Percentiles rank a stretch among this genome's conserved stretches.
phyloP scores from a whole-genome alignment of 23 tunicate genomes.

The Corella eumyota region DNA sequence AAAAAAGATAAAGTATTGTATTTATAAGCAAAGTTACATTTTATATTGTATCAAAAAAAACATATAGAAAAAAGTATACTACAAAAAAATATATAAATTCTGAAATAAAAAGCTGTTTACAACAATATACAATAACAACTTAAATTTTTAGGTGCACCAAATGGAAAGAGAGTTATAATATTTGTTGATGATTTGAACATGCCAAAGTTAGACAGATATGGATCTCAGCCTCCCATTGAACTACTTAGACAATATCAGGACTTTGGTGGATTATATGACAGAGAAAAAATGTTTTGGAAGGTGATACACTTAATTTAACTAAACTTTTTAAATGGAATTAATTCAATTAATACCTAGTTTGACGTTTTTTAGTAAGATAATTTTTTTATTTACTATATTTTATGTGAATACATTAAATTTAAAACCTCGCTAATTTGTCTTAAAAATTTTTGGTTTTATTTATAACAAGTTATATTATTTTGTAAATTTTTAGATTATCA shows the following conservation, averaged over 20 bases:
- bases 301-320: slow-evolving; percentile 20
- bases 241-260: slow-evolving; percentile 96
- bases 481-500: slow-evolving; percentile 47
- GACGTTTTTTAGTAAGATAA: too few species aligned
- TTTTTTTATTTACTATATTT: too few species aligned
- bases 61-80: too few species aligned
- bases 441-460: too few species aligned
- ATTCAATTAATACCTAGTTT: too few species aligned
- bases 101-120: too few species aligned
- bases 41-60: background rate
- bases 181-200: slow-evolving; percentile 99
- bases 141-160: slow-evolving; percentile 73
- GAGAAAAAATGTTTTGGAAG: slow-evolving; percentile 99
- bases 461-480: background rate
- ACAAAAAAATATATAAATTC: too few species aligned
- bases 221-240: slow-evolving; percentile 99
- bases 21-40: background rate
- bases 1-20: background rate
- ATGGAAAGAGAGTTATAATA: slow-evolving; percentile 74
- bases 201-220: slow-evolving; percentile 99
- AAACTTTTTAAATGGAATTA: background rate
- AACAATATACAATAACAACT: background rate
- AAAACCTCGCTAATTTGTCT: too few species aligned
- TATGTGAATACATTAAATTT: too few species aligned
- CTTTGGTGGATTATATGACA: slow-evolving; percentile 97